Base-by-base conservation (phyloP, 2,797 vertebrate genomes). In the Gallinago stenura region DNA sequence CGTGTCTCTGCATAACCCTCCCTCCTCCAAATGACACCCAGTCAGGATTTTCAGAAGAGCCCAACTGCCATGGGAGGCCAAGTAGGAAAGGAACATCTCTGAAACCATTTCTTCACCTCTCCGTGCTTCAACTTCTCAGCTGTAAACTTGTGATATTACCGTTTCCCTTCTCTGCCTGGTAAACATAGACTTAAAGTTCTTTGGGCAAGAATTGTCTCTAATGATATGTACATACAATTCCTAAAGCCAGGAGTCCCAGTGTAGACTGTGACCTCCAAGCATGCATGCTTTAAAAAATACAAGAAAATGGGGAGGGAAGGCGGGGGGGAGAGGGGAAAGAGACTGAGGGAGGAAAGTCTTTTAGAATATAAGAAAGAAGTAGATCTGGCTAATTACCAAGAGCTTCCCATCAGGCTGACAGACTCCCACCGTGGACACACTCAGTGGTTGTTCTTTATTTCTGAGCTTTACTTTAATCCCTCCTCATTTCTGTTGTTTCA, bases 401-500 rank as follows among this genome's bases (percentile, higher is more conserved):
- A 84, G 87, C 82, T 93, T 70, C 89, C 89, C 84, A 75, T 70
- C 92, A 83, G 82, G 79, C 83, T 88, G 83, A 86, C 72, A 91
- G 79, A 46, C 62, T 94, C 94, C 89, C 76, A 94, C 76, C 46
- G 7, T 88, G 90, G 93, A 92, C 89, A 64, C 18, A 48, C 94
- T 89, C 95, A 79, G 95, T 60, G 87, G 93, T 91, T 83, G 95
- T 79, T 92, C 96, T 96, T 95, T 96, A 83, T 94, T 96, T 92
- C 93, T 57, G 72, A 90, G 92, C 89, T 94, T 90, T 90, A 35
- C 95, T 96, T 96, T 97, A 97, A 97, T 95, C 94, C 96, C 90
- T 95, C 66, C 92, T 97, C 95, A 92, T 96, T 97, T 96, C 91
- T 88, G 82, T 83, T 91, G 83, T 95, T 96, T 96, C 89, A 94